Conservation (phyloP, 2,888 invertebrate species). For the Phalera bucephala region DNA sequence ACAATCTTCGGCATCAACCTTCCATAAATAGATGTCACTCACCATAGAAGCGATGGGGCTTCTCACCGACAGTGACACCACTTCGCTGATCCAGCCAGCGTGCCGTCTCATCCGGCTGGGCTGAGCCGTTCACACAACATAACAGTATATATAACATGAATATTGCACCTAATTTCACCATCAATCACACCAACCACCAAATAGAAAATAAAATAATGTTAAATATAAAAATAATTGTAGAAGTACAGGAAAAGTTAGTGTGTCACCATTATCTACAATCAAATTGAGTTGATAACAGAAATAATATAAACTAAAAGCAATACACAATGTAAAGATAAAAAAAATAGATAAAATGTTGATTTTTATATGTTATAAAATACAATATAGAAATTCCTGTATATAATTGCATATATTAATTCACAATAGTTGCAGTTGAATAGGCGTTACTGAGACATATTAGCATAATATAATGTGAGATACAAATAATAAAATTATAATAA, state of each 20-base stretch:
- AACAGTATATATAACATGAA: conserved; percentile 83
- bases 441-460: background rate
- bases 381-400: conserved; percentile 14
- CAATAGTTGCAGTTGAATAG: background rate
- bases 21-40: conserved; percentile 41
- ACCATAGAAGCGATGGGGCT: conserved; percentile 79
- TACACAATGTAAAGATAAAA: conserved; percentile 19
- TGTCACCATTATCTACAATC: conserved; percentile 9
- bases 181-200: conserved; percentile 77
- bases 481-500: too few relatives aligned
- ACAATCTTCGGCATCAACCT: conserved; percentile 7
- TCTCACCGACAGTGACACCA: conserved; percentile 57
- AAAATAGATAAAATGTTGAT: conserved; percentile 8
- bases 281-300: conserved; percentile 9
- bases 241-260: conserved; percentile 38
- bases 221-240: conserved; percentile 45
- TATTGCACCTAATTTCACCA: conserved; percentile 78
- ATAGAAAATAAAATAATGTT: conserved; percentile 73
- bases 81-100: conserved; percentile 75
- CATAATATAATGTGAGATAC: background rate
- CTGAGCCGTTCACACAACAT: conserved; percentile 81
- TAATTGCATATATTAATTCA: conserved; percentile 11
- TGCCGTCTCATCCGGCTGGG: conserved; percentile 78
- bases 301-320: conserved; percentile 17
- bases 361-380: conserved; percentile 11